Conservation (phyloP, 2,888 invertebrate genomes). For the Nomada ruficornis region DNA sequence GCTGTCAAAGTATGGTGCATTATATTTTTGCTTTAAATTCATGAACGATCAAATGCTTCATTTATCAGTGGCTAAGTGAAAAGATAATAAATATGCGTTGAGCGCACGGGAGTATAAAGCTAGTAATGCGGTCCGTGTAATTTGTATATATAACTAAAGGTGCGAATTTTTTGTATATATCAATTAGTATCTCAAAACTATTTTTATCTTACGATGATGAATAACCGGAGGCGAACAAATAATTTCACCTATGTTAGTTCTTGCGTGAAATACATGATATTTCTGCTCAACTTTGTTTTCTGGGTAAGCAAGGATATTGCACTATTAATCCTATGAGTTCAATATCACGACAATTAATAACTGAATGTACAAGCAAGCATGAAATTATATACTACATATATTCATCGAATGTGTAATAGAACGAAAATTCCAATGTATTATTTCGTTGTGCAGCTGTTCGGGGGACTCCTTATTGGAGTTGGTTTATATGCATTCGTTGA, state of each 20-base stretch:
- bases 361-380: neutral
- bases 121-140: conserved; percentile 30
- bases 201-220: conserved; percentile 70
- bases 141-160: conserved; percentile 41
- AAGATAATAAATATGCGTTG: conserved; percentile 26
- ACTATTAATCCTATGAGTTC: neutral
- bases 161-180: conserved; percentile 33
- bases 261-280: conserved; percentile 95
- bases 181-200: conserved; percentile 36
- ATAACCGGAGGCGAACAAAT: conserved; percentile 87
- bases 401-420: neutral
- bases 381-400: neutral
- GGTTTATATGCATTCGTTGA: conserved; percentile 96
- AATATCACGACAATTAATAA: no score
- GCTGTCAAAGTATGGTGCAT: conserved; percentile 71
- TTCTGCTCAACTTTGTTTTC: conserved; percentile 94
- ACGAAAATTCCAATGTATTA: conserved; percentile 7
- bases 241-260: conserved; percentile 94
- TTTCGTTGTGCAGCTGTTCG: conserved; percentile 90
- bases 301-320: conserved; percentile 89
- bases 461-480: conserved; percentile 93
- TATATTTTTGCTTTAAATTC: conserved; percentile 46
- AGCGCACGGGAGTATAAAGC: conserved; percentile 51
- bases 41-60: conserved; percentile 29
- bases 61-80: conserved; percentile 29